A percentile compares a stretch with the other conserved stretches of the same genome.
phyloP scores from a whole-genome alignment of 2,113 vertebrate genomes.

The Murina feae region DNA sequence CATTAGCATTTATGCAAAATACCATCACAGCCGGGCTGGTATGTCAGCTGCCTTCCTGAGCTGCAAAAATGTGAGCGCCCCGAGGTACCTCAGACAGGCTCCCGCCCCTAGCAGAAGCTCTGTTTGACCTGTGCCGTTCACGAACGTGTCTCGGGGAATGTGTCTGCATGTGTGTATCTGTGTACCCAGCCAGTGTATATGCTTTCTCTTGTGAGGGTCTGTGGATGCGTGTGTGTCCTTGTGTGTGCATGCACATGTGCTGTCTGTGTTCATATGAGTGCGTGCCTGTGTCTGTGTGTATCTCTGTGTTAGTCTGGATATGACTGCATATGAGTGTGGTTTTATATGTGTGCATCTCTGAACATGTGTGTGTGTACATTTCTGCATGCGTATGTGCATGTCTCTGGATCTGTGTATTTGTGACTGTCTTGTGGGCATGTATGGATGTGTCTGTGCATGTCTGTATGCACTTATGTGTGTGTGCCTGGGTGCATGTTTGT shows the following conservation, averaged over 20 bases:
- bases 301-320: background rate
- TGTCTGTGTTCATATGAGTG: background rate
- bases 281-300: background rate
- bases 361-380: background rate
- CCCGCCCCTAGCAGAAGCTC: slow-evolving; percentile 60
- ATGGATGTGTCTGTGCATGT: background rate
- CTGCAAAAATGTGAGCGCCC: slow-evolving; percentile 76
- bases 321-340: background rate
- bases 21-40: slow-evolving; percentile 76
- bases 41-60: slow-evolving; percentile 77
- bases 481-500: background rate
- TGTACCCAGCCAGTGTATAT: accelerated
- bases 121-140: slow-evolving; percentile 45
- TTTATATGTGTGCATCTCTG: background rate
- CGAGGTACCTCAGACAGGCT: slow-evolving; percentile 68
- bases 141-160: background rate
- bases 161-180: background rate
- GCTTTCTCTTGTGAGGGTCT: background rate
- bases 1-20: slow-evolving; percentile 80
- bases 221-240: background rate
- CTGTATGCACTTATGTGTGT: background rate
- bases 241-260: background rate
- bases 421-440: background rate
- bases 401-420: background rate
- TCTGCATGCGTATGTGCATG: background rate